These are phyloP conservation scores for Typhlichthys eigenmanni DNA, from an alignment of 2,797 vertebrate genomes.

Conservation along the genomic window DNA sequence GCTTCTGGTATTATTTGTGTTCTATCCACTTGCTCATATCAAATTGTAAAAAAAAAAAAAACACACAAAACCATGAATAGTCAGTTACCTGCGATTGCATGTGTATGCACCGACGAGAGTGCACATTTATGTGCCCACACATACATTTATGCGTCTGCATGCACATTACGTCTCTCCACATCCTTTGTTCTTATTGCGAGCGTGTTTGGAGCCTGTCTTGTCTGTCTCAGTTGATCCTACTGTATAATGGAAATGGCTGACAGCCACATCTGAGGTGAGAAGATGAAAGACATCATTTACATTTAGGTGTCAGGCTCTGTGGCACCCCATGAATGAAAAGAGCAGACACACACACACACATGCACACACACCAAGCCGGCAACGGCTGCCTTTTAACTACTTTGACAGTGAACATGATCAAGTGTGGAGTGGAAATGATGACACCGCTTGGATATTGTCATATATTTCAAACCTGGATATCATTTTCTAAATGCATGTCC, in stretches of 20 bases:
- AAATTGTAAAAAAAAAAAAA: slow-evolving; percentile 11
- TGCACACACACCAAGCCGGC: background rate
- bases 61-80: slow-evolving; percentile 27
- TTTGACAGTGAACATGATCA: background rate
- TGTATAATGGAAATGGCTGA: slow-evolving; percentile 69
- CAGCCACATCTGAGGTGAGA: slow-evolving; percentile 72
- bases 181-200: slow-evolving; percentile 68
- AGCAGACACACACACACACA: slow-evolving; percentile 13
- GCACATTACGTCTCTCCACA: slow-evolving; percentile 17
- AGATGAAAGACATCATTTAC: slow-evolving; percentile 79
- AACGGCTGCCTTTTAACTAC: slow-evolving; percentile 1
- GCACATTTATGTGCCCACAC: slow-evolving; percentile 14
- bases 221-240: slow-evolving; percentile 64
- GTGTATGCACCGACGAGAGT: slow-evolving; percentile 7
- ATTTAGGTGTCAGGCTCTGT: slow-evolving; percentile 63
- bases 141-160: background rate
- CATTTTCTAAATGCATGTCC: background rate
- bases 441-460: background rate
- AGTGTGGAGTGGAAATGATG: background rate
- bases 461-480: background rate
- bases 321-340: slow-evolving; percentile 3
- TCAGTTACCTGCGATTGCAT: slow-evolving; percentile 10
- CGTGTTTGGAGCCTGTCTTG: slow-evolving; percentile 63
- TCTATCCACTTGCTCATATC: slow-evolving; percentile 32
- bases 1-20: slow-evolving; percentile 48